Percentiles rank a stretch among this genome's conserved stretches.
These are phyloP conservation scores for Scytalopus superciliaris DNA, from an alignment of 2,113 vertebrate genomes.

Conservation along the genomic window DNA sequence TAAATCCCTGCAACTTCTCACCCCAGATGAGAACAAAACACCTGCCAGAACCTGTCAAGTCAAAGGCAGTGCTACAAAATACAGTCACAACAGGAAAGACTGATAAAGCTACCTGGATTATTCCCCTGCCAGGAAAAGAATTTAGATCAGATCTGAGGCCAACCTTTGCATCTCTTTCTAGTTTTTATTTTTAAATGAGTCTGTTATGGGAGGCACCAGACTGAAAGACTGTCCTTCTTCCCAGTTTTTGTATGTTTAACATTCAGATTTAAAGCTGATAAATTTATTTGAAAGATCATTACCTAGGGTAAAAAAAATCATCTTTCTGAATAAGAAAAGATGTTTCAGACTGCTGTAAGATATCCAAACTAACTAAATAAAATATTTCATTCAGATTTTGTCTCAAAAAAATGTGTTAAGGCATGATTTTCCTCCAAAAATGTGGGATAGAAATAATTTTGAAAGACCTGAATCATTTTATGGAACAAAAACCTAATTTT, in stretches of 20 bases:
- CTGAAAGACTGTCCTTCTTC: neutral
- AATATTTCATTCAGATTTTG: neutral
- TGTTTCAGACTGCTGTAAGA: neutral
- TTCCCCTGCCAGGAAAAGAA: neutral
- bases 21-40: neutral
- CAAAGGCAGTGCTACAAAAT: neutral
- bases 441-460: neutral
- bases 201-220: neutral
- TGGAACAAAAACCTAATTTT: neutral
- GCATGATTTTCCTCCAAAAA: neutral
- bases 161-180: neutral
- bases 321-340: neutral
- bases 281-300: neutral
- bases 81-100: neutral
- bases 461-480: neutral
- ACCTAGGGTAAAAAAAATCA: neutral
- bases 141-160: neutral
- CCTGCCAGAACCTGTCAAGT: neutral
- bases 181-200: neutral
- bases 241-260: neutral
- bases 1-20: conserved; percentile 2
- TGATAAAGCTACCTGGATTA: neutral
- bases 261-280: neutral
- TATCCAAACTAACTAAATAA: neutral
- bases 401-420: neutral